These are phyloP conservation scores for Alauda arvensis DNA, from an alignment of 2,797 vertebrate species.

Conservation along the genomic window DNA sequence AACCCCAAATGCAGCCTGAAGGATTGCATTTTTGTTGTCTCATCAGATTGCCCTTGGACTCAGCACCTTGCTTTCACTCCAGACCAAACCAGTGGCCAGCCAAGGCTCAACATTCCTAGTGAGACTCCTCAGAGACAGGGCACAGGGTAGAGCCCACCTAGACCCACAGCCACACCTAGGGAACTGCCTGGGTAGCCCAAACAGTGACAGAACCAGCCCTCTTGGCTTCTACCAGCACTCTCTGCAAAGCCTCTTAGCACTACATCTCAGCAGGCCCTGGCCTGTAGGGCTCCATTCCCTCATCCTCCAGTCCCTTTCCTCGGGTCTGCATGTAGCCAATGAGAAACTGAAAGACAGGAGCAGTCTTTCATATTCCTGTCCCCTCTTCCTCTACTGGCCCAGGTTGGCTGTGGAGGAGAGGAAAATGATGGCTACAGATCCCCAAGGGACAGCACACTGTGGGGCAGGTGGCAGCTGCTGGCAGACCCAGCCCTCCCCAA, in stretches of 20 bases:
- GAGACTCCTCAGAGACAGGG: rapidly evolving
- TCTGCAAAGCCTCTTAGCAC: neutral
- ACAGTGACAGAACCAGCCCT: neutral
- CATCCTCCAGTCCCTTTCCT: neutral
- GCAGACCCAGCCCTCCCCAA: neutral
- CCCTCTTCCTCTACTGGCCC: too few species aligned
- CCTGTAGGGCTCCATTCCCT: neutral
- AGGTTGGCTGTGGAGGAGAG: neutral
- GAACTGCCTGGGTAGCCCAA: neutral
- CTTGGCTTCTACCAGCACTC: neutral
- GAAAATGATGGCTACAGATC: neutral
- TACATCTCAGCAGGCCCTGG: neutral
- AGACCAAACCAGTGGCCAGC: neutral
- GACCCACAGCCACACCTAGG: neutral
- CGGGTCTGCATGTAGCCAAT: rapidly evolving
- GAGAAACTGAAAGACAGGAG: neutral
- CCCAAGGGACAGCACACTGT: rapidly evolving
- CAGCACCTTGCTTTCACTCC: neutral
- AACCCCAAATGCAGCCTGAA: neutral
- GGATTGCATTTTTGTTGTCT: neutral
- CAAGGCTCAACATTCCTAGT: neutral
- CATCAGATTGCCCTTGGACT: neutral
- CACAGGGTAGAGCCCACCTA: neutral
- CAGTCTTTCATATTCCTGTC: neutral
- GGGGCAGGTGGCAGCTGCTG: neutral